Percentiles rank a stretch among this genome's conserved stretches.
phyloP scores from a whole-genome alignment of 1,140 invertebrate genomes.

The Homalodisca vitripennis region DNA sequence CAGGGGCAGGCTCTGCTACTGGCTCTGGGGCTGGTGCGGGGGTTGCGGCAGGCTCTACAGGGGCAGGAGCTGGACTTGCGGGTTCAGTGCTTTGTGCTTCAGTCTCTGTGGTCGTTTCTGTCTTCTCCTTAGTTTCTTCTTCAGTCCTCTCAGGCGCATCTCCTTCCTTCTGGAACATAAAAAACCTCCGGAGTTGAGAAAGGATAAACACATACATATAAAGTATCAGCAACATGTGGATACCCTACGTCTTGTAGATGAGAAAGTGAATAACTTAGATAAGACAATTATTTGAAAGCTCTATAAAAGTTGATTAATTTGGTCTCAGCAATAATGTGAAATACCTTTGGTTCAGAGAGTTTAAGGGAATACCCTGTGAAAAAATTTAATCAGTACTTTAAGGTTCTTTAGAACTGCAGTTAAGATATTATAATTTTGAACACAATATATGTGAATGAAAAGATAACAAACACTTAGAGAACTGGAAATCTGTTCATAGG shows the following conservation, averaged over 20 bases:
- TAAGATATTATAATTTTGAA: too few relatives aligned
- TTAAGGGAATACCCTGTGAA: too few relatives aligned
- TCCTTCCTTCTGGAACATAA: conserved; percentile 27
- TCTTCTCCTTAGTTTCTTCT: conserved; percentile 31
- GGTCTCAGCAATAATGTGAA: background rate
- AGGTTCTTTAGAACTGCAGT: too few relatives aligned
- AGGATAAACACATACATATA: background rate
- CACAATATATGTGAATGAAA: too few relatives aligned
- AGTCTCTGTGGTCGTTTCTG: conserved; percentile 29
- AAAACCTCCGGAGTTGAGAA: background rate
- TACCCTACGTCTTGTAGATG: too few relatives aligned
- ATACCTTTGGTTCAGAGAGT: too few relatives aligned
- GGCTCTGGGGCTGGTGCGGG: background rate
- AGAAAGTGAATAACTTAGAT: too few relatives aligned
- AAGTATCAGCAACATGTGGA: background rate
- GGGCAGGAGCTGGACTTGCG: background rate
- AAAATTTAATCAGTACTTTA: too few relatives aligned
- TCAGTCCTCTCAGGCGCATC: conserved; percentile 27
- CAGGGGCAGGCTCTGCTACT: background rate
- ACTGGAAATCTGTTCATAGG: too few relatives aligned
- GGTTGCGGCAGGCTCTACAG: background rate
- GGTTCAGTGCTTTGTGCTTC: conserved; percentile 26
- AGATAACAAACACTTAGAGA: too few relatives aligned
- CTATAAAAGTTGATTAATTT: background rate
- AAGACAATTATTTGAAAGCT: too few relatives aligned